A percentile compares a stretch with the other conserved stretches of the same genome.
phyloP scores from a whole-genome alignment of 2,797 vertebrate species.

The Hydrocynus forskahlii region DNA sequence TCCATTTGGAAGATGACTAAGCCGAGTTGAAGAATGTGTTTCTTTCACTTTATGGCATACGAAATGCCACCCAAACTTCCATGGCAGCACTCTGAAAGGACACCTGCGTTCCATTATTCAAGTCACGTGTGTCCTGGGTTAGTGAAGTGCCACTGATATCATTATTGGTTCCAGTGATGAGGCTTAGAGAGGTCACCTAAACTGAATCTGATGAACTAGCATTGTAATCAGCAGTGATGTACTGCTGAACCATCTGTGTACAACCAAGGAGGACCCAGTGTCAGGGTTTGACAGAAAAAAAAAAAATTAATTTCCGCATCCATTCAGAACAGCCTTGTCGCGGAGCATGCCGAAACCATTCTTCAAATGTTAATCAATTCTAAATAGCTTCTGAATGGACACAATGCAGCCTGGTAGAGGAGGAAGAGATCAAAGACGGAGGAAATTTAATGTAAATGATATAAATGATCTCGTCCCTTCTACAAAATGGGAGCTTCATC shows the following conservation, averaged over 20 bases:
- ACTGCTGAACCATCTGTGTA: not conserved
- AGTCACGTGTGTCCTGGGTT: not conserved
- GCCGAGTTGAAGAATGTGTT: conserved; percentile 13
- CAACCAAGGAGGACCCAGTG: not conserved
- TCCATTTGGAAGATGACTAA: not conserved
- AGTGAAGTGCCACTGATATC: not conserved
- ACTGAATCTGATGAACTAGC: conserved; percentile 1
- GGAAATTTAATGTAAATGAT: conserved; percentile 24
- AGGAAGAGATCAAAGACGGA: conserved; percentile 27
- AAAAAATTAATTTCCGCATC: not conserved
- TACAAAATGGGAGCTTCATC: conserved; percentile 36
- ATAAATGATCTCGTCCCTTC: conserved; percentile 31
- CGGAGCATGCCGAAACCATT: not conserved
- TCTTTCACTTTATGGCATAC: not conserved
- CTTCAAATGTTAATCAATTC: conserved; percentile 54
- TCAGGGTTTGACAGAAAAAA: not conserved
- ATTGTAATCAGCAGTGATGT: conserved; percentile 20
- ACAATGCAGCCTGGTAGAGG: conserved; percentile 7
- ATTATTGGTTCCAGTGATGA: not conserved
- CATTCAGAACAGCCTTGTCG: not conserved
- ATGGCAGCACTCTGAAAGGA: not conserved
- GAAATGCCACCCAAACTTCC: not conserved
- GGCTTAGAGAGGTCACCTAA: conserved; percentile 5
- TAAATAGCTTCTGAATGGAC: conserved; percentile 39
- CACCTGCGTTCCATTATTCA: not conserved